A percentile compares a stretch with the other conserved stretches of the same genome.
Conservation (phyloP, 2,113 vertebrate species). For the Myanophis thanlyinensis region DNA sequence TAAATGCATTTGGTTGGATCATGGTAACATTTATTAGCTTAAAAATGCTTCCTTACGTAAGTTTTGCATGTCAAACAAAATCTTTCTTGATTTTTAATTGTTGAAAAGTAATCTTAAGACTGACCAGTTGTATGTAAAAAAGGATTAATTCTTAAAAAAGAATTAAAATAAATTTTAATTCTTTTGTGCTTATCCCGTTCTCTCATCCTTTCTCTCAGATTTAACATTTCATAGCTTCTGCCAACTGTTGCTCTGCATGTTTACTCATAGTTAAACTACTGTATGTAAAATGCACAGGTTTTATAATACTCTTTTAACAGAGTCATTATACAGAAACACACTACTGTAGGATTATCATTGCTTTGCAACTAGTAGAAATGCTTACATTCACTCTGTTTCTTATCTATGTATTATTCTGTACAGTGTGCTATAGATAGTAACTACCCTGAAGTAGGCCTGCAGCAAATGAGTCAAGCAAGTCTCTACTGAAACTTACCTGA, state of each 20-base stretch:
- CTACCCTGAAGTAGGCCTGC: not conserved
- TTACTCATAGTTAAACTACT: not conserved
- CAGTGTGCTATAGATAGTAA: not conserved
- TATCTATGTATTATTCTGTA: not conserved
- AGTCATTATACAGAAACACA: not conserved
- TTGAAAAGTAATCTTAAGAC: not conserved
- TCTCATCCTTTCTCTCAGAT: not conserved
- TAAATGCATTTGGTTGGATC: not conserved
- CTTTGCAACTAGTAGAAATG: not conserved
- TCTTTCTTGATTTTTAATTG: not conserved
- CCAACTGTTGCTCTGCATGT: not conserved
- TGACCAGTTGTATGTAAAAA: not conserved
- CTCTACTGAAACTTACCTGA: not conserved
- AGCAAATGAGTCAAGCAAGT: not conserved
- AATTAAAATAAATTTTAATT: no score
- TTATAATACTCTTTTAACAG: not conserved
- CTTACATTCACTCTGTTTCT: not conserved
- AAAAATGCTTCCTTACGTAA: not conserved
- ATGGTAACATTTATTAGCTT: not conserved
- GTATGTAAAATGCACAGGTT: not conserved
- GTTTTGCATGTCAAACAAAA: not conserved
- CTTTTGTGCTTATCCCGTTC: no score
- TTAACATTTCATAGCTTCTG: not conserved
- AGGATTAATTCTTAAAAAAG: no score
- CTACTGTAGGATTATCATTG: not conserved